phyloP scores from a whole-genome alignment of 2,888 invertebrate genomes.

The Stenolophus ochropezus region DNA sequence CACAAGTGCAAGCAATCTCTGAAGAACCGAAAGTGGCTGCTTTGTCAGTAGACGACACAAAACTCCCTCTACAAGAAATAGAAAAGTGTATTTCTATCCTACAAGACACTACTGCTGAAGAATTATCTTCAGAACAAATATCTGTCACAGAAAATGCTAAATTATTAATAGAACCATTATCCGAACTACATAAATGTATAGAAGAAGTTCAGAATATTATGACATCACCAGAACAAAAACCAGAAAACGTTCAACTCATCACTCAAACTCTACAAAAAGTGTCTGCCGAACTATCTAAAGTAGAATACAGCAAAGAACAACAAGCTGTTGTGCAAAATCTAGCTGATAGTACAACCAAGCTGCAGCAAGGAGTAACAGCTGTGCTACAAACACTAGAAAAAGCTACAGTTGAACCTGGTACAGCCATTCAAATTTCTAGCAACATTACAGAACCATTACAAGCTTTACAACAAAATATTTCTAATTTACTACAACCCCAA shows the following conservation, averaged over 20 bases:
- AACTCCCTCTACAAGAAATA: slow-evolving; percentile 54
- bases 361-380: slow-evolving; percentile 40
- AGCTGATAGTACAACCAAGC: slow-evolving; percentile 35
- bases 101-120: slow-evolving; percentile 36
- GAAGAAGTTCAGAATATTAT: slow-evolving; percentile 32
- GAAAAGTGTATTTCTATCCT: slow-evolving; percentile 48
- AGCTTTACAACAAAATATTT: slow-evolving; percentile 63
- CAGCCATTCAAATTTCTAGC: slow-evolving; percentile 54
- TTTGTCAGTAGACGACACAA: slow-evolving; percentile 39
- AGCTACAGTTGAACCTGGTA: not conserved
- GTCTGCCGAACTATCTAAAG: slow-evolving; percentile 1
- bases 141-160: slow-evolving; percentile 42
- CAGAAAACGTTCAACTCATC: slow-evolving; percentile 8
- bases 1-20: no score
- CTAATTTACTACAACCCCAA: not conserved
- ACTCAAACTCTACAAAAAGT: slow-evolving; percentile 1
- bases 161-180: slow-evolving; percentile 55
- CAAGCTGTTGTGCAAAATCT: slow-evolving; percentile 22
- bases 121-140: slow-evolving; percentile 29
- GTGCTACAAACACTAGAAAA: slow-evolving; percentile 46
- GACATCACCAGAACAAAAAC: not conserved
- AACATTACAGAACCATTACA: slow-evolving; percentile 64
- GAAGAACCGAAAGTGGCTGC: not conserved
- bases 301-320: slow-evolving; percentile 19
- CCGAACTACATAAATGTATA: slow-evolving; percentile 47